Base-by-base conservation (phyloP, 2,113 vertebrate species). In the Pollachius pollachius region DNA sequence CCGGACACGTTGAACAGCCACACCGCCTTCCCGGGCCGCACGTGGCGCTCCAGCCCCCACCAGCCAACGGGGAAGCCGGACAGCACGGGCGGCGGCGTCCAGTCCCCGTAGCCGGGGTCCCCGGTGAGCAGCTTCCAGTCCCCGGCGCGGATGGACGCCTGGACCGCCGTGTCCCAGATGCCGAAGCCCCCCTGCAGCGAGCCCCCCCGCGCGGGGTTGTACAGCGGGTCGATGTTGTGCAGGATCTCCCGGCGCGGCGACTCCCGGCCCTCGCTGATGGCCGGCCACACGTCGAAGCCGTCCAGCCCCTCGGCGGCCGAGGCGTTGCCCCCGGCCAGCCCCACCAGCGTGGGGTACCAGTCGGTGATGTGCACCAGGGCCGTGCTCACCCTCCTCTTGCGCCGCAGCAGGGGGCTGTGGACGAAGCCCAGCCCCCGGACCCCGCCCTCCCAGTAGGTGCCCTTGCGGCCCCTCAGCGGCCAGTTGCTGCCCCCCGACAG, bases 111-210 rank as follows among this genome's bases (percentile, higher is more conserved):
- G 3, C 97, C 97, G 0, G 97, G 97, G 78, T 99, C 95, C 0
- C 97, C 97, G 0, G 97, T 99, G 69, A 99, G 89, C 25, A 99
- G 93, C 64, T 99, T 99, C 96, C 97, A 99, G 79, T 98, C 95
- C 0, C 97, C 94, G 0, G 94, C 92, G 0, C 97, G 90, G 70
- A 99, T 94, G 52, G 97, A 95, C 8, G 97, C 97, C 85, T 99
- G 97, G 16, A 99, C 88, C 0, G 96, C 95, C 0, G 96, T 98
- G 79, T 99, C 95, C 97, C 97, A 99, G 73, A 98, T 93, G 34
- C 95, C 95, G 0, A 91, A 94, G 56, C 97, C 97, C 0, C 90
- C 92, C 79, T 94, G 92, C 69, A 96, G 84, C 17, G 97, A 98
- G 71, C 97, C 97, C 0, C 94, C 90, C 54, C 84, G 93, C 52